A percentile compares a stretch with the other conserved stretches of the same genome.
These are phyloP conservation scores for Diadumene lineata DNA, from an alignment of 92 coral and sea anemone species.

Conservation along the genomic window DNA sequence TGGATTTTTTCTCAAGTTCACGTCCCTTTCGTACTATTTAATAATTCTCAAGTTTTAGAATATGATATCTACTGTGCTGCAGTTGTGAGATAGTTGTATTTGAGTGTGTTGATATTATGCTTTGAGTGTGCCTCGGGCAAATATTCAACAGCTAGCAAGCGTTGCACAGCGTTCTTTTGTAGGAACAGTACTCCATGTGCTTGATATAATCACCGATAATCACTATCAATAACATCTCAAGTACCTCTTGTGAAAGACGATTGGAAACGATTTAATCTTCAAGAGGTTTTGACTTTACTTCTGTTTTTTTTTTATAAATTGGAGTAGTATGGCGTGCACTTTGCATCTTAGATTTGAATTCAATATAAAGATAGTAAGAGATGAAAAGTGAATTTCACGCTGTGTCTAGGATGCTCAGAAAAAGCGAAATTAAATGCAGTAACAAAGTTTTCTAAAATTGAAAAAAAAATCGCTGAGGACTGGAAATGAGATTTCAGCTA, in stretches of 20 bases:
- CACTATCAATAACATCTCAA: background rate
- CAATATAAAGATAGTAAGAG: too few species aligned
- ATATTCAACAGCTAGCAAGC: background rate
- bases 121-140: constrained; percentile 10
- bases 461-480: too few species aligned
- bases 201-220: background rate
- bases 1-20: too few species aligned
- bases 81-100: background rate
- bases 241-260: background rate
- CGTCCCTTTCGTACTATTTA: too few species aligned
- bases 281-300: background rate
- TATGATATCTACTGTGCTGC: too few species aligned
- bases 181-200: too few species aligned
- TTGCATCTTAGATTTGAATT: background rate
- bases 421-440: too few species aligned
- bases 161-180: background rate
- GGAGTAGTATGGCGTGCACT: background rate
- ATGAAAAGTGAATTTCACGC: too few species aligned
- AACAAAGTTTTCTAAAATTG: too few species aligned
- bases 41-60: too few species aligned
- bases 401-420: too few species aligned
- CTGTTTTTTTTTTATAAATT: background rate
- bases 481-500: too few species aligned
- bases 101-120: background rate
- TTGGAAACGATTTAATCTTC: background rate